These are phyloP conservation scores for Ardeotis arabs DNA, from an alignment of 2,113 vertebrate species.

Conservation along the genomic window DNA sequence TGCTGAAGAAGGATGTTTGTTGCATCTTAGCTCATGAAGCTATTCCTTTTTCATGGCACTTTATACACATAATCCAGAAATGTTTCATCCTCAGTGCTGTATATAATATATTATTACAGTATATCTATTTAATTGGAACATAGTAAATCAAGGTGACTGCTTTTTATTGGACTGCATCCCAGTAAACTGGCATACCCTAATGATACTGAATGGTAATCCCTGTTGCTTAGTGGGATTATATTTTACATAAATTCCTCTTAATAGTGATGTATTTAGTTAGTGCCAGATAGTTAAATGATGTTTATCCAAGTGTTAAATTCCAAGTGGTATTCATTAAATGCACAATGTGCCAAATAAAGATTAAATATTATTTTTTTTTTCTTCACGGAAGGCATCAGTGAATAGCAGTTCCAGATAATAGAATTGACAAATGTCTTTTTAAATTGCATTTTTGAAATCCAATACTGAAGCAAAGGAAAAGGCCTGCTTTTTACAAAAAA, in stretches of 20 bases:
- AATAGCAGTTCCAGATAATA: neutral
- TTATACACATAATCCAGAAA: neutral
- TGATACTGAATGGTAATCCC: conserved; percentile 21
- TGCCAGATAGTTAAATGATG: conserved; percentile 43
- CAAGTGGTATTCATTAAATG: conserved; percentile 40
- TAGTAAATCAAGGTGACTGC: conserved; percentile 37
- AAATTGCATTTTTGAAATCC: neutral
- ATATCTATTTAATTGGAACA: neutral
- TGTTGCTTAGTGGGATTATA: conserved; percentile 33
- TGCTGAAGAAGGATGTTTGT: neutral
- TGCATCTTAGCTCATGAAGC: neutral
- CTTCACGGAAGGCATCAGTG: neutral
- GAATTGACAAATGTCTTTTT: neutral
- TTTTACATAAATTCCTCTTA: conserved; percentile 52
- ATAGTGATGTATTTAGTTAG: conserved; percentile 45
- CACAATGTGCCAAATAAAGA: conserved; percentile 38
- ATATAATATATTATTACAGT: neutral
- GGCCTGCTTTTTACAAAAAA: neutral
- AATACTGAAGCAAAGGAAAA: neutral
- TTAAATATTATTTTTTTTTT: conserved; percentile 1
- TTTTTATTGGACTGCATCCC: conserved; percentile 35
- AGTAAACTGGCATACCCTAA: conserved; percentile 11
- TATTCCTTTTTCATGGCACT: neutral
- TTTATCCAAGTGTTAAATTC: conserved; percentile 56
- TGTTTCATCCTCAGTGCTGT: neutral